Percentiles rank a stretch among this genome's conserved stretches.
These are phyloP conservation scores for Urosaurus nigricauda DNA, from an alignment of 2,797 vertebrate genomes.

Conservation along the genomic window DNA sequence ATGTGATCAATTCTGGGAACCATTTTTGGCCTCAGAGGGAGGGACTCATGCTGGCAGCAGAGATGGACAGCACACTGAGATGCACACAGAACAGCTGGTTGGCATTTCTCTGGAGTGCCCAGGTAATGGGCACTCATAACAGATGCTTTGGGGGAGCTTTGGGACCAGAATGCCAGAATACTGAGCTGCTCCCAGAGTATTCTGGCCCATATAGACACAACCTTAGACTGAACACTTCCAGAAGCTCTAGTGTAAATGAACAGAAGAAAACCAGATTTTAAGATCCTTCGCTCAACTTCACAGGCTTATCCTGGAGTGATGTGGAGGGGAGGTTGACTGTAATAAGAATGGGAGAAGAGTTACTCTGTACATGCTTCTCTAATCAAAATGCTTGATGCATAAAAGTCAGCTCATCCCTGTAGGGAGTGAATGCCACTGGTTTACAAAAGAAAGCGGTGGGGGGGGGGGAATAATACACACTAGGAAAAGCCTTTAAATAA, in stretches of 20 bases:
- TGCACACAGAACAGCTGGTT: too few relatives aligned
- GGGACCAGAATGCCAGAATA: too few relatives aligned
- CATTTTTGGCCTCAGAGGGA: too few relatives aligned
- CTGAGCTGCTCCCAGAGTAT: too few relatives aligned
- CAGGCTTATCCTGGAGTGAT: slow-evolving; percentile 53
- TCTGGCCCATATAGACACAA: too few relatives aligned
- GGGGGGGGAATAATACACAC: slow-evolving; percentile 57
- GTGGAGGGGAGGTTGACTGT: slow-evolving; percentile 18
- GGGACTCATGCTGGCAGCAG: too few relatives aligned
- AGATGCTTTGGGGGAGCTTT: too few relatives aligned
- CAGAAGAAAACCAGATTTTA: slow-evolving; percentile 26
- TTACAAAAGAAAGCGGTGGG: slow-evolving; percentile 70
- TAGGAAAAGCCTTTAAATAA: slow-evolving; percentile 64
- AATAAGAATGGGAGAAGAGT: slow-evolving; percentile 59
- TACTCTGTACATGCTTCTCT: slow-evolving; percentile 60
- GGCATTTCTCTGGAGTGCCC: too few relatives aligned
- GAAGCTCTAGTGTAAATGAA: background rate
- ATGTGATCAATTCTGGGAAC: too few relatives aligned
- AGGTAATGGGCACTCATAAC: too few relatives aligned
- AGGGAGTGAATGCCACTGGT: slow-evolving; percentile 45
- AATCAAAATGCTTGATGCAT: slow-evolving; percentile 59
- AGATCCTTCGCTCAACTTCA: slow-evolving; percentile 57
- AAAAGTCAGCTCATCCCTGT: slow-evolving; percentile 44
- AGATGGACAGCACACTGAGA: too few relatives aligned
- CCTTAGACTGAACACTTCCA: background rate